Conservation (phyloP, 2,888 invertebrate genomes). For the Cataglyphis altisquamis region DNA sequence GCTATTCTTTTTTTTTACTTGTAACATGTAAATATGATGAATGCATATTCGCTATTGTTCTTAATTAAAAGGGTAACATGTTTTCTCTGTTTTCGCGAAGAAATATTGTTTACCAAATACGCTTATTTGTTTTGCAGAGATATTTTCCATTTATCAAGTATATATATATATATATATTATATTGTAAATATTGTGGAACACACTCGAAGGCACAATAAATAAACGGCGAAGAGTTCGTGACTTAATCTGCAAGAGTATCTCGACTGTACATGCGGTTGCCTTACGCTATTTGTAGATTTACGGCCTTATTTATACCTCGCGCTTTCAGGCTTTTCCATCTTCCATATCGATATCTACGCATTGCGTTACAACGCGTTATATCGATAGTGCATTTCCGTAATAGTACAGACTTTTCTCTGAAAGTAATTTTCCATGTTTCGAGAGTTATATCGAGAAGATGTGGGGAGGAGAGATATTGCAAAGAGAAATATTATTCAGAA, state of each 20-base stretch:
- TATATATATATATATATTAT: conserved; percentile 6
- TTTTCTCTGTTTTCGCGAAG: background rate
- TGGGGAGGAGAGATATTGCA: background rate
- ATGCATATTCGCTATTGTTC: background rate
- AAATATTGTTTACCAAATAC: conserved; percentile 39
- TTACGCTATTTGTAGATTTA: conserved; percentile 70
- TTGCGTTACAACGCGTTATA: conserved; percentile 61
- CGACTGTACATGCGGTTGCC: conserved; percentile 63
- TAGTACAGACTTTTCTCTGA: conserved; percentile 56
- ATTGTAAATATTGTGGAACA: conserved; percentile 55
- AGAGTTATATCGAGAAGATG: background rate
- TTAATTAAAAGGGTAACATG: background rate
- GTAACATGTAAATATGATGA: background rate
- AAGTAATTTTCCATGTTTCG: background rate
- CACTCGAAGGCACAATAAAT: conserved; percentile 77
- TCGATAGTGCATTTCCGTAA: conserved; percentile 67
- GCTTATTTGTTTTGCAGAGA: conserved; percentile 44
- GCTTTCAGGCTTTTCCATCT: conserved; percentile 59
- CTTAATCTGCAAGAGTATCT: conserved; percentile 77
- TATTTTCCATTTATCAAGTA: conserved; percentile 74
- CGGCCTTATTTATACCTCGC: conserved; percentile 64
- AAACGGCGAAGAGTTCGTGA: conserved; percentile 74
- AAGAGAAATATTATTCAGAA: background rate
- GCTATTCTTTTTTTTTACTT: conserved; percentile 7
- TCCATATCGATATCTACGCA: conserved; percentile 26